Conservation (phyloP, 2,888 invertebrate genomes). For the Drosophila nr. perissopoda region DNA sequence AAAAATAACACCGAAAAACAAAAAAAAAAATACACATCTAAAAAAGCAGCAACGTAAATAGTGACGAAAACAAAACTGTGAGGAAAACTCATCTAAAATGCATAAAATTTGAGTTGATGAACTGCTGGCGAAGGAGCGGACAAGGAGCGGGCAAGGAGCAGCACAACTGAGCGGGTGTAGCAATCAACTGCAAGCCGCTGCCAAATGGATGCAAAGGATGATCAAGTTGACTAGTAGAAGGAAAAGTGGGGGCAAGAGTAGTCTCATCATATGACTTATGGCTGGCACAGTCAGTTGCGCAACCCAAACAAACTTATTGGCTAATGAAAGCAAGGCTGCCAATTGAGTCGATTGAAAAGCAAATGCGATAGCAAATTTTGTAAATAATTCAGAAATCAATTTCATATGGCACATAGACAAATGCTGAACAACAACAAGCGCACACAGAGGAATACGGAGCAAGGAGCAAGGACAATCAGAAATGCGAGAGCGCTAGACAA, state of each 20-base stretch:
- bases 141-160: constrained; percentile 7
- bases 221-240: neutral
- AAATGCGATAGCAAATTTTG: constrained; percentile 41
- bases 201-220: constrained; percentile 21
- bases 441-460: constrained; percentile 20
- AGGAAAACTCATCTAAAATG: constrained; percentile 82
- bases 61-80: constrained; percentile 75
- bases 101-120: constrained; percentile 84
- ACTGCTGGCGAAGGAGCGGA: constrained; percentile 47
- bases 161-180: constrained; percentile 21
- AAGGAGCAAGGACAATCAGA: constrained; percentile 32
- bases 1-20: constrained; percentile 78
- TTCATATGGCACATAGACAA: constrained; percentile 52
- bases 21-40: constrained; percentile 31
- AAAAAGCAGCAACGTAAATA: constrained; percentile 39
- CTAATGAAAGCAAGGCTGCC: constrained; percentile 55
- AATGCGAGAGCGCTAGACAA: constrained; percentile 39
- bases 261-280: constrained; percentile 64
- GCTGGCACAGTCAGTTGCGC: constrained; percentile 22
- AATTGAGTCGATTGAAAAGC: constrained; percentile 50
- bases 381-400: constrained; percentile 80
- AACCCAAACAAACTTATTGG: constrained; percentile 61
- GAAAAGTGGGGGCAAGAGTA: constrained; percentile 12
- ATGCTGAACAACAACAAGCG: constrained; percentile 13
- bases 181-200: constrained; percentile 71